These are phyloP conservation scores for Enoplosus armatus DNA, from an alignment of 2,797 vertebrate genomes.

Conservation along the genomic window DNA sequence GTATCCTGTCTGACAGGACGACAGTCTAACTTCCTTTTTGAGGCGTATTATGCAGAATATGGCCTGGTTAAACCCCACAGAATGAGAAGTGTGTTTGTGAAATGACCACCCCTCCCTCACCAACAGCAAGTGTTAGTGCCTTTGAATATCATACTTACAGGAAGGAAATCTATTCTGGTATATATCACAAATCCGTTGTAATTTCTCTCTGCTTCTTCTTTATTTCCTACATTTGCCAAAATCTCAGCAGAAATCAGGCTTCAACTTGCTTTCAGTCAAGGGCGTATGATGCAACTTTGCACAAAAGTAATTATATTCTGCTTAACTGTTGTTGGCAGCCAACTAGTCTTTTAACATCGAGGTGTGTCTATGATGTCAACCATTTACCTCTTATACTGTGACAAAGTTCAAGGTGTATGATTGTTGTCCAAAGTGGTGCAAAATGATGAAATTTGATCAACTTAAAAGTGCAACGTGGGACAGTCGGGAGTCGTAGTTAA, in stretches of 20 bases:
- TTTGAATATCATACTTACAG: neutral
- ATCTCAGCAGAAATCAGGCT: neutral
- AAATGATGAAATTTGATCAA: neutral
- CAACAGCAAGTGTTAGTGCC: no score
- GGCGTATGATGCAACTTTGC: slow-evolving; percentile 10
- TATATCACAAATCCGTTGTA: neutral
- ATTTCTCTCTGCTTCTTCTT: neutral
- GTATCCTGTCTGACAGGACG: slow-evolving; percentile 16
- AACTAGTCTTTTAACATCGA: neutral
- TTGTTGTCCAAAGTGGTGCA: neutral
- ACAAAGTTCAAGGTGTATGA: neutral
- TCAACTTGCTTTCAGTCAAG: slow-evolving; percentile 7
- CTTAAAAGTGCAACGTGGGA: neutral
- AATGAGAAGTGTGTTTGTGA: neutral
- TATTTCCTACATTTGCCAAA: neutral
- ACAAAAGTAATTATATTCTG: slow-evolving; percentile 14
- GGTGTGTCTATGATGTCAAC: slow-evolving; percentile 25
- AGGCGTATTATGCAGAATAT: neutral
- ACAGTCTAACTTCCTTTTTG: neutral
- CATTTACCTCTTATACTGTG: neutral
- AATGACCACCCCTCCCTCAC: neutral
- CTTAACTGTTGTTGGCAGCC: neutral
- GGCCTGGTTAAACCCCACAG: neutral
- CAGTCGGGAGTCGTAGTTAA: no score
- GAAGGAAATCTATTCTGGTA: neutral